Percentiles rank a stretch among this genome's conserved stretches.
These are phyloP conservation scores for Subanguina moxae DNA, from an alignment of 1,140 invertebrate species.

Conservation along the genomic window DNA sequence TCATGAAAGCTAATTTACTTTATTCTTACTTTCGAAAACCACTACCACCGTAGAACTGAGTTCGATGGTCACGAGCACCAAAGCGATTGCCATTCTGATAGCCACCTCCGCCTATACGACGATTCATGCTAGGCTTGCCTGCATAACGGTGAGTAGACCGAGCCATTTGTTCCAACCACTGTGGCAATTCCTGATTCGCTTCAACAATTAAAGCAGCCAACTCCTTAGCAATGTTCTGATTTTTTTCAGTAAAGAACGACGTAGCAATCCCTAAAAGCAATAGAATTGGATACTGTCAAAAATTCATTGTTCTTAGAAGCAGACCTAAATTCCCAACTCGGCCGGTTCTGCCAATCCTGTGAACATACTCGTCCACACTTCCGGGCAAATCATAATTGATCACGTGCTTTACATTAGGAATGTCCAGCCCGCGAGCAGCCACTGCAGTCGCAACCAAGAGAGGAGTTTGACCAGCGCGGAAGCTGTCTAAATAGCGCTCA, in stretches of 20 bases:
- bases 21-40: too few relatives aligned
- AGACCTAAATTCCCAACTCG: constrained; percentile 58
- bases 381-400: constrained; percentile 92
- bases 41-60: constrained; percentile 11
- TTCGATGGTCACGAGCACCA: constrained; percentile 48
- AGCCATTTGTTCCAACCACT: constrained; percentile 71
- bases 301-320: constrained; percentile 7
- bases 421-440: constrained; percentile 91
- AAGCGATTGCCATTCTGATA: constrained; percentile 30
- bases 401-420: constrained; percentile 92
- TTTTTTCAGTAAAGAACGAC: constrained; percentile 97
- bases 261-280: constrained; percentile 76
- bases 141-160: constrained; percentile 64
- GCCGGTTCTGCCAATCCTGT: constrained; percentile 92
- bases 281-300: constrained; percentile 8
- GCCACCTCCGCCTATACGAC: constrained; percentile 27
- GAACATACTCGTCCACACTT: constrained; percentile 93
- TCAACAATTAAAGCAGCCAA: constrained; percentile 86
- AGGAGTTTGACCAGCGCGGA: constrained; percentile 82
- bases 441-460: constrained; percentile 96
- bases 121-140: constrained; percentile 43
- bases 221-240: constrained; percentile 88
- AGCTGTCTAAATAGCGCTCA: constrained; percentile 85
- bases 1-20: too few relatives aligned
- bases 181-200: constrained; percentile 88